Percentiles rank a stretch among this genome's conserved stretches.
Conservation (phyloP, 2,797 vertebrate genomes). For the Lepus townsendii region DNA sequence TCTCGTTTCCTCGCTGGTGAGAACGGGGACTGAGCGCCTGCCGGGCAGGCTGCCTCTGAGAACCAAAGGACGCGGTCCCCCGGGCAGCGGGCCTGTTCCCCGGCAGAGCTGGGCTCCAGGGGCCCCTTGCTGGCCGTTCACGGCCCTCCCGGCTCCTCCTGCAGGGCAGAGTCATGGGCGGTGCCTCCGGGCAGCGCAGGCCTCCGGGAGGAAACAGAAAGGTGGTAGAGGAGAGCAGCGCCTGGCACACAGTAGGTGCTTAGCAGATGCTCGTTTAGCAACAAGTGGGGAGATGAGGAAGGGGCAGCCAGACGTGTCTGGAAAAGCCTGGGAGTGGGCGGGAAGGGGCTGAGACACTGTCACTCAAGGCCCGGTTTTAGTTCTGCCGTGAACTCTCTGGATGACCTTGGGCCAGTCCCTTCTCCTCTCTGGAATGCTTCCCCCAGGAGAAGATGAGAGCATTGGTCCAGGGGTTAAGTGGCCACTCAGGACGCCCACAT, state of each 20-base stretch:
- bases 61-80: neutral
- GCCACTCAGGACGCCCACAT: too few species aligned
- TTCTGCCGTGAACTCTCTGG: neutral
- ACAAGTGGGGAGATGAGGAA: neutral
- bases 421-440: neutral
- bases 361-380: neutral
- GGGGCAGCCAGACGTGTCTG: neutral
- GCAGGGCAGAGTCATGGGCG: neutral
- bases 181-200: neutral
- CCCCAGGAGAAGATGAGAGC: neutral
- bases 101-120: neutral
- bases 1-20: neutral
- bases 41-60: neutral
- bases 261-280: neutral
- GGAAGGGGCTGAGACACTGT: neutral
- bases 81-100: neutral
- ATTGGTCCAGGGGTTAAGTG: too few species aligned
- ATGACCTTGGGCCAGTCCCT: neutral
- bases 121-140: too few species aligned
- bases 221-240: neutral
- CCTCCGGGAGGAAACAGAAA: too few species aligned
- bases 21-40: neutral
- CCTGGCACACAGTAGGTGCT: neutral
- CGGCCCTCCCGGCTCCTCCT: neutral
- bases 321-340: neutral